Percentiles rank a stretch among this genome's conserved stretches.
Conservation (phyloP, 2,797 vertebrate genomes). For the Crocidura indochinensis region DNA sequence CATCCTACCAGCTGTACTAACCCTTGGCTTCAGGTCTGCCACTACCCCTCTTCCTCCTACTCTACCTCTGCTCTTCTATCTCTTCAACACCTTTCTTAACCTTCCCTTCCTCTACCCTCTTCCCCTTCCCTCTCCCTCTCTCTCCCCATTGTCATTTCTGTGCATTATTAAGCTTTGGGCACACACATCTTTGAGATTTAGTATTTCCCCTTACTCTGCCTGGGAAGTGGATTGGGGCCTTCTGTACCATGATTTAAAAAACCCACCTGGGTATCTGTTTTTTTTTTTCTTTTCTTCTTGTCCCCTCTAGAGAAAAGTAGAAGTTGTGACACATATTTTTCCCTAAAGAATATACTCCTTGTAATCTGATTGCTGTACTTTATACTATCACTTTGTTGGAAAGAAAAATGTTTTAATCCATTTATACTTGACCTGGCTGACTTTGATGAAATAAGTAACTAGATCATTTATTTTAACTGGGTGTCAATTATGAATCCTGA, state of each 20-base stretch:
- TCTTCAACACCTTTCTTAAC: no score
- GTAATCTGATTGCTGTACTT: conserved; percentile 12
- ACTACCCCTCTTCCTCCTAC: no score
- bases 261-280: not conserved
- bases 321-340: not conserved
- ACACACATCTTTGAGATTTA: not conserved
- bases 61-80: no score
- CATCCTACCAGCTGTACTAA: no score
- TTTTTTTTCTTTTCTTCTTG: not conserved
- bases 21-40: no score
- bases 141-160: not conserved
- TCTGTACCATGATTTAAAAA: not conserved
- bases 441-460: not conserved
- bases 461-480: not conserved
- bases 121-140: no score
- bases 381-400: conserved; percentile 30
- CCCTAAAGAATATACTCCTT: not conserved
- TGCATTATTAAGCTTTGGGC: not conserved
- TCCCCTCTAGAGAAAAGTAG: not conserved
- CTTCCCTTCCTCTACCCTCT: no score
- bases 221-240: not conserved
- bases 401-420: conserved; percentile 23
- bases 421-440: conserved; percentile 55
- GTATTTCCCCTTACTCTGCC: not conserved
- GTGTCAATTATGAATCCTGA: conserved; percentile 34